Conservation (phyloP, 2,113 vertebrate species). For the Nematolebias whitei region DNA sequence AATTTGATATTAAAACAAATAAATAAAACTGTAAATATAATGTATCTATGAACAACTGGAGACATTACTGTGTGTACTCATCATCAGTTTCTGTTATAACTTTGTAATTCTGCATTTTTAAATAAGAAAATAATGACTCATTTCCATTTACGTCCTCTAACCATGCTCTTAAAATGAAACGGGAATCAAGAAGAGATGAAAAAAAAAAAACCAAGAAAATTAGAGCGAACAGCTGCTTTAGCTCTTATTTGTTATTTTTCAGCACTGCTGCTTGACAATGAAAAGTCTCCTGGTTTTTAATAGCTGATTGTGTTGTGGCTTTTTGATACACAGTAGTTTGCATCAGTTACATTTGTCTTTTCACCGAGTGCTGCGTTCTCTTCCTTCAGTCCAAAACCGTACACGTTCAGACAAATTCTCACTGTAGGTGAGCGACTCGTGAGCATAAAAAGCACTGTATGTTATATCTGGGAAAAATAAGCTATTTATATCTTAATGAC, state of each 20-base stretch:
- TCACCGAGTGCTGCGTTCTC: not conserved
- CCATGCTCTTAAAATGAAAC: not conserved
- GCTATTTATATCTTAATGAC: not conserved
- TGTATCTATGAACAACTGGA: too few relatives aligned
- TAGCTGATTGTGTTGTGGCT: not conserved
- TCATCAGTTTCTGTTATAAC: slow-evolving; percentile 8
- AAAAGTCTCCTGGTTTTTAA: too few relatives aligned
- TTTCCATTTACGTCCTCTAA: slow-evolving; percentile 7
- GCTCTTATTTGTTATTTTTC: not conserved
- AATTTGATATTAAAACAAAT: not conserved
- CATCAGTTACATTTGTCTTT: not conserved
- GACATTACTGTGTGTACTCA: not conserved
- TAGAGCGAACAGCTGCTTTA: not conserved
- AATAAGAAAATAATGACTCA: slow-evolving; percentile 6
- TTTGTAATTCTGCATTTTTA: slow-evolving; percentile 3
- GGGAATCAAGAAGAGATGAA: not conserved
- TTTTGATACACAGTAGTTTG: not conserved
- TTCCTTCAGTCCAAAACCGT: not conserved
- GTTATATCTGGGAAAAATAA: not conserved
- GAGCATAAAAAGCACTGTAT: not conserved
- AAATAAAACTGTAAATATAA: too few relatives aligned
- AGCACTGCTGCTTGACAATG: too few relatives aligned
- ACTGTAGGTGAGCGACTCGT: not conserved
- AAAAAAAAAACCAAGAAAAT: not conserved
- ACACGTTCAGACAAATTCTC: not conserved